Percentiles rank a stretch among this genome's conserved stretches.
These are phyloP conservation scores for Cirrhinus molitorella DNA, from an alignment of 2,797 vertebrate genomes.

Conservation along the genomic window DNA sequence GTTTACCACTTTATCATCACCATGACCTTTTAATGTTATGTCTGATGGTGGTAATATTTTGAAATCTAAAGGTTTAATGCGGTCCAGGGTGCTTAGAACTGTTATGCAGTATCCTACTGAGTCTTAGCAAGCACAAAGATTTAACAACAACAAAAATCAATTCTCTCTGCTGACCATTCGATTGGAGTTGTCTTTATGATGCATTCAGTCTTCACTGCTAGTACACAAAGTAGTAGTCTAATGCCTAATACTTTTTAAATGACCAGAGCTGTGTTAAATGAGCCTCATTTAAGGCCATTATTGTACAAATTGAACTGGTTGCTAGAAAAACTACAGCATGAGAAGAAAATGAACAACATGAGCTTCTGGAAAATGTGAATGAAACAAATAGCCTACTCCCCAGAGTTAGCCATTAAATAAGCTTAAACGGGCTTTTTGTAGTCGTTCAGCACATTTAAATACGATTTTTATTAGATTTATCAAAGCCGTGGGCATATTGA, in stretches of 20 bases:
- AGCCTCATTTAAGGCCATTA: slow-evolving; percentile 40
- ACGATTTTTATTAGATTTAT: slow-evolving; percentile 25
- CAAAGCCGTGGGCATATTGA: slow-evolving; percentile 11
- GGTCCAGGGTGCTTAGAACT: slow-evolving; percentile 34
- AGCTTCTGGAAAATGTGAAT: slow-evolving; percentile 37
- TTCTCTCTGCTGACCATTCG: slow-evolving; percentile 32
- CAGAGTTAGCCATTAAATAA: slow-evolving; percentile 22
- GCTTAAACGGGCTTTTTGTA: neutral
- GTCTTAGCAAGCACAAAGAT: slow-evolving; percentile 25
- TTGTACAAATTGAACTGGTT: slow-evolving; percentile 44
- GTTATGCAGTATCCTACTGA: slow-evolving; percentile 23
- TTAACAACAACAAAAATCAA: slow-evolving; percentile 39
- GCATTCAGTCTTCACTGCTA: slow-evolving; percentile 38
- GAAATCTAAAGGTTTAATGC: slow-evolving; percentile 21
- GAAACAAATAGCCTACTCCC: slow-evolving; percentile 32
- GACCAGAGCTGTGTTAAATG: slow-evolving; percentile 35
- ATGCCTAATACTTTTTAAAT: slow-evolving; percentile 44
- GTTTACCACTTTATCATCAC: neutral
- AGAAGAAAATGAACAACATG: slow-evolving; percentile 15
- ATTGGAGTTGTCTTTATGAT: slow-evolving; percentile 46
- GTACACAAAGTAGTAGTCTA: slow-evolving; percentile 28
- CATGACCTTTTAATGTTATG: slow-evolving; percentile 13
- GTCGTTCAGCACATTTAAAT: slow-evolving; percentile 22
- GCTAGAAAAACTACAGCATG: slow-evolving; percentile 9
- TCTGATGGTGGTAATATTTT: slow-evolving; percentile 17